Conservation (phyloP, 1,140 invertebrate species). For the Drosophila arizonae region DNA sequence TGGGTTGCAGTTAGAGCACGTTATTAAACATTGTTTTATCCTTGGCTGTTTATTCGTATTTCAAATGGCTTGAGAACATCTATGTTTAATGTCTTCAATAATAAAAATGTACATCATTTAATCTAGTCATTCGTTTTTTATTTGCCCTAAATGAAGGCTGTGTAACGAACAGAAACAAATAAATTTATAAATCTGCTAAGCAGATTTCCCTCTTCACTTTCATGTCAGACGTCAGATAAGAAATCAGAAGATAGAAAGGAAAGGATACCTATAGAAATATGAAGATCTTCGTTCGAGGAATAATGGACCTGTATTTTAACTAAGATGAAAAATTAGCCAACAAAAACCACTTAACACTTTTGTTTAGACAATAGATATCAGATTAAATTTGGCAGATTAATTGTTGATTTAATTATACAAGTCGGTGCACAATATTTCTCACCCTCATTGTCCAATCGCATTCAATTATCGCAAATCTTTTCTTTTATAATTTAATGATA, state of each 20-base stretch:
- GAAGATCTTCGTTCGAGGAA: no score
- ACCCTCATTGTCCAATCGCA: not conserved
- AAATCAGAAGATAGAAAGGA: no score
- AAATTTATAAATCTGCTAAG: no score
- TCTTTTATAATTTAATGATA: slow-evolving; percentile 70
- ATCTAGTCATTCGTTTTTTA: not conserved
- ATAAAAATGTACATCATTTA: slow-evolving; percentile 12
- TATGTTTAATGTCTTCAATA: slow-evolving; percentile 21
- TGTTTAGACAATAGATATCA: no score
- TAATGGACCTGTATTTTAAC: no score
- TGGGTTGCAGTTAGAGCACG: slow-evolving; percentile 7
- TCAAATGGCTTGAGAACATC: slow-evolving; percentile 7
- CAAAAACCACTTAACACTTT: no score
- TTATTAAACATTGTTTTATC: slow-evolving; percentile 21
- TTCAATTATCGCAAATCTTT: slow-evolving; percentile 1
- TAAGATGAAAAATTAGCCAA: no score
- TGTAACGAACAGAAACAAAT: no score
- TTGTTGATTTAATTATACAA: slow-evolving; percentile 2
- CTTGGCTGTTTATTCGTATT: slow-evolving; percentile 11
- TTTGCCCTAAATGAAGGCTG: not conserved
- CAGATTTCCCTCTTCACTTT: no score
- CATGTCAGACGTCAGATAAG: no score
- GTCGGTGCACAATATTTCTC: not conserved
- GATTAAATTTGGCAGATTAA: not conserved
- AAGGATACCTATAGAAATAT: no score